These are phyloP conservation scores for Halocynthia aurantium DNA, from an alignment of 23 tunicate genomes.

Conservation along the genomic window DNA sequence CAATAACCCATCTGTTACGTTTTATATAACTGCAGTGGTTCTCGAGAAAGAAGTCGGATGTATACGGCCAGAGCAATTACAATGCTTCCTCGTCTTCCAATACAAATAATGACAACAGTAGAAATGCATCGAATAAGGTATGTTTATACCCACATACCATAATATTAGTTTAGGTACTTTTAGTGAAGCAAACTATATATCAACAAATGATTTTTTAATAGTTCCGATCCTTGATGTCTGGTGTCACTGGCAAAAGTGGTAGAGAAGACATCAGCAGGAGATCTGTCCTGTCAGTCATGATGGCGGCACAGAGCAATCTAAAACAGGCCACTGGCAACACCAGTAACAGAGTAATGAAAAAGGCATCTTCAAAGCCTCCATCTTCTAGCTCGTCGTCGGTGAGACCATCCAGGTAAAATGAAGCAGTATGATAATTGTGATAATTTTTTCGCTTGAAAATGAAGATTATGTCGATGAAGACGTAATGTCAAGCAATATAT, in stretches of 20 bases:
- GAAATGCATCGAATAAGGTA: constrained; percentile 26
- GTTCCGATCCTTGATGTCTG: constrained; percentile 27
- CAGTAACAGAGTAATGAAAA: neutral
- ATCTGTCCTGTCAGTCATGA: constrained; percentile 20
- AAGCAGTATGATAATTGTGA: no score
- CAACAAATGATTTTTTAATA: neutral
- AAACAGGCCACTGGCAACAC: neutral
- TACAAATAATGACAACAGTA: constrained; percentile 9
- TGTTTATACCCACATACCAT: neutral
- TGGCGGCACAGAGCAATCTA: constrained; percentile 5
- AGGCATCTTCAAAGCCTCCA: constrained; percentile 10
- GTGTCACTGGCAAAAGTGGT: constrained; percentile 7
- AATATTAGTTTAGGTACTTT: neutral
- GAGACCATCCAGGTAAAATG: no score
- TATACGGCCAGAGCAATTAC: constrained; percentile 12
- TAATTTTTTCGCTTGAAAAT: no score
- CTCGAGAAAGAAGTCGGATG: constrained; percentile 20
- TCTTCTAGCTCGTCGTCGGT: neutral
- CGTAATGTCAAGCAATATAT: no score
- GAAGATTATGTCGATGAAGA: no score
- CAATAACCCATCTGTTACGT: no score
- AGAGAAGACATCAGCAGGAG: constrained; percentile 15
- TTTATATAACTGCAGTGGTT: neutral
- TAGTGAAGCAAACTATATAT: neutral
- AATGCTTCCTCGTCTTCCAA: neutral